Evolutionary conservation across 2,797 vertebrate genomes (phyloP).

Genomic region (Trichosurus vulpecula): DNA sequence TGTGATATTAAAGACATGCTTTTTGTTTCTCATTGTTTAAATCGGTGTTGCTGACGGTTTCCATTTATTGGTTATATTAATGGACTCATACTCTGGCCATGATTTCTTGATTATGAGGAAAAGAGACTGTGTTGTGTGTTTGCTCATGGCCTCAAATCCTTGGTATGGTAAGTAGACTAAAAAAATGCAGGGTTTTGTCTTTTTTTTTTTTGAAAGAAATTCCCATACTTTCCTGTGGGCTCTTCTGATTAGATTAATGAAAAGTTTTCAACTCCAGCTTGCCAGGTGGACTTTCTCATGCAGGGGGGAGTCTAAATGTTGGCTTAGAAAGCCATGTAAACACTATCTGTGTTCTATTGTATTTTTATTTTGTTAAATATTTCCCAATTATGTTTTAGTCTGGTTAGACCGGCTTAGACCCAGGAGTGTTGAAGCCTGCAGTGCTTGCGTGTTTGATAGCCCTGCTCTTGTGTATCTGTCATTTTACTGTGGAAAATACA

Average conservation of each 20-base stretch:
- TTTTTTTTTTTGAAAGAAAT: background rate
- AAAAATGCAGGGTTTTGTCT: background rate
- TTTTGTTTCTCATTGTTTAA: background rate
- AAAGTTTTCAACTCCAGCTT: background rate
- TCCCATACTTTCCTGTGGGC: background rate
- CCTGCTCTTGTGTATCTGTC: background rate
- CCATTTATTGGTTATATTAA: background rate
- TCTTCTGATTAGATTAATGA: background rate
- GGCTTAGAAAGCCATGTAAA: background rate
- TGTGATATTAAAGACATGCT: conserved; percentile 12
- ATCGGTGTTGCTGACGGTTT: conserved; percentile 5
- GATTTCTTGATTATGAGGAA: background rate
- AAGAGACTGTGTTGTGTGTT: background rate
- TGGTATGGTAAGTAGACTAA: background rate
- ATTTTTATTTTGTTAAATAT: background rate
- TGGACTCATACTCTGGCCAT: background rate
- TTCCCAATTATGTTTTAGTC: background rate
- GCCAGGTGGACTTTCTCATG: background rate
- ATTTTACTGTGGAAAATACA: background rate
- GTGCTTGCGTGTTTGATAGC: background rate
- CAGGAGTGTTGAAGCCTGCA: background rate
- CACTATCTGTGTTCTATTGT: background rate
- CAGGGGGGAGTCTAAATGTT: background rate
- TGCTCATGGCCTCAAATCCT: background rate
- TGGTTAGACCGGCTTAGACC: no score